Evolutionary conservation across 2,797 vertebrate genomes (phyloP), one percentile per base, ranked within the genome.

Genomic region (Urocyon cinereoargenteus): DNA sequence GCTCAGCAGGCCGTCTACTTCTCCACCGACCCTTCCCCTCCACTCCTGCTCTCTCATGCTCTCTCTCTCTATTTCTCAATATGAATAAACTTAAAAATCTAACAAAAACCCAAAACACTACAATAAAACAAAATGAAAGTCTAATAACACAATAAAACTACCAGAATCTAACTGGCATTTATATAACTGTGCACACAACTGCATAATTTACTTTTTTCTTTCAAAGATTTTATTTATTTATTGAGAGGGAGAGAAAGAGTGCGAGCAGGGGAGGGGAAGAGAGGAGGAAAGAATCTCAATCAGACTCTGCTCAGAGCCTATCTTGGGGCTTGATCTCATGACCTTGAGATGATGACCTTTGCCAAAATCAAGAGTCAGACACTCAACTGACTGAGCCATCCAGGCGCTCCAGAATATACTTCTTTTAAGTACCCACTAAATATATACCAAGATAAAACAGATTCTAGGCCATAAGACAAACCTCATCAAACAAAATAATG

Each of bases 51-150:
- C n/a, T 34, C n/a, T 68, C n/a, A 34, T 34, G 66, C 19, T 16
- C 64, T 66, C 31, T 18, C 31, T 31, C 64, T 34, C 16, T 68
- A 3, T n/a, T n/a, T 68, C 31, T 68, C n/a, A 68, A 68, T 45
- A 68, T 19, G 34, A 68, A 68, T 19, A 34, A 68, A 34, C n/a
- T 68, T 34, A 2, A 34, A 68, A 62, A 45, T 45, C 40, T 45
- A 45, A 45, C 40, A 45, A 45, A 45, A 45, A 45, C 6, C 40
- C 40, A 45, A 94, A 96, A 64, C 49, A 88, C 70, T 68, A 78
- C 9, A 61, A 70, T 84, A 92, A 96, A 96, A 87, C 75, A 78
- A 91, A 92, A 86, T 34, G 10, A 86, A 82, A 90, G 61, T 90
- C 28, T 82, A 86, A 77, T 86, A 87, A 83, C 59, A 62, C 72